phyloP scores from a whole-genome alignment of 2,888 invertebrate genomes.

The Psylliodes chrysocephalus region DNA sequence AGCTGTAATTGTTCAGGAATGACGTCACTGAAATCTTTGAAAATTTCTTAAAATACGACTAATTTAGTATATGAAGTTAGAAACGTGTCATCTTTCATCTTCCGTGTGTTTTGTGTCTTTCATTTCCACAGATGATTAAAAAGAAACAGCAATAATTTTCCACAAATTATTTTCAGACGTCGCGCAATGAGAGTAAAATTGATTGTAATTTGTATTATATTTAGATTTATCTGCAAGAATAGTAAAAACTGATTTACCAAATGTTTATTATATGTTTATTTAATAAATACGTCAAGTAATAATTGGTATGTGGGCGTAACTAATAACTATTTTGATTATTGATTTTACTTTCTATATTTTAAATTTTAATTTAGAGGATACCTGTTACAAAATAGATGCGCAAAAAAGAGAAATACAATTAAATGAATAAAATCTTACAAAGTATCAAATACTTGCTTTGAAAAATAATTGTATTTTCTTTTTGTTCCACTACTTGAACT shows the following conservation, averaged over 20 bases:
- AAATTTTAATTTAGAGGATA: background rate
- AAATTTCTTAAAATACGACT: no score
- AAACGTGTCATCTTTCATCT: no score
- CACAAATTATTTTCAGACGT: no score
- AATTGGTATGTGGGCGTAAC: constrained; percentile 14
- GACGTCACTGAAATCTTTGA: no score
- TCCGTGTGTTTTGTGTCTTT: no score
- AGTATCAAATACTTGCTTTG: background rate
- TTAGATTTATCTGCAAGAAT: no score
- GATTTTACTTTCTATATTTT: constrained; percentile 7
- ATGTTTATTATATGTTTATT: no score
- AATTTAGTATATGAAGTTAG: background rate
- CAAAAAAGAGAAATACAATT: background rate
- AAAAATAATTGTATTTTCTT: background rate
- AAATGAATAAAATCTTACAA: background rate
- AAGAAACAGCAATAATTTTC: constrained; percentile 1
- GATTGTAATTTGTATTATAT: no score
- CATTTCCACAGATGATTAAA: background rate
- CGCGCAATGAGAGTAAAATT: no score
- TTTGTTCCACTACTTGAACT: constrained; percentile 9
- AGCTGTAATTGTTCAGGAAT: no score
- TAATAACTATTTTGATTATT: constrained; percentile 4
- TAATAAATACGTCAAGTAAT: no score
- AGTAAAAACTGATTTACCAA: no score
- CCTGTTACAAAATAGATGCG: background rate